phyloP scores from a whole-genome alignment of 2,797 vertebrate species.

The Gorsachius magnificus region DNA sequence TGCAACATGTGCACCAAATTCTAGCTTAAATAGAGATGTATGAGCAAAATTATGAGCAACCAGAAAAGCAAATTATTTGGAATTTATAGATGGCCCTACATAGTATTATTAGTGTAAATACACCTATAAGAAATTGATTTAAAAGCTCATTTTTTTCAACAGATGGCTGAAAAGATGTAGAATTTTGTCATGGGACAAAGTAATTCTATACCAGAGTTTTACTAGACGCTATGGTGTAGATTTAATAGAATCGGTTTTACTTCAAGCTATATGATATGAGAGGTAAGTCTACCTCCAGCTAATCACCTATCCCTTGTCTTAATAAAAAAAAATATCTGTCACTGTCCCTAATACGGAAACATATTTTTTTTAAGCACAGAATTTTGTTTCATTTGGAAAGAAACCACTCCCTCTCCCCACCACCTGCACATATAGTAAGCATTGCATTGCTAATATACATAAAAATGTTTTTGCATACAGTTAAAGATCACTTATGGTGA shows the following conservation, averaged over 20 bases:
- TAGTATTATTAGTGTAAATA: background rate
- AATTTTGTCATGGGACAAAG: background rate
- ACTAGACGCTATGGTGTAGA: background rate
- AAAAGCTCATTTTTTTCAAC: background rate
- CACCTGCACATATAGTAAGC: background rate
- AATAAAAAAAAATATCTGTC: background rate
- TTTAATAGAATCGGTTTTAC: background rate
- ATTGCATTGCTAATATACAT: too few relatives aligned
- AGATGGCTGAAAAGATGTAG: background rate
- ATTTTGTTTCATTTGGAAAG: background rate
- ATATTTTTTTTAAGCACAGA: background rate
- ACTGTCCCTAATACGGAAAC: background rate
- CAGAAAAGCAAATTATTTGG: background rate
- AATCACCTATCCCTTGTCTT: background rate
- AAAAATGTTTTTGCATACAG: too few relatives aligned
- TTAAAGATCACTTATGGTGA: too few relatives aligned
- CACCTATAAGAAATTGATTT: background rate
- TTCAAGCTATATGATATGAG: background rate
- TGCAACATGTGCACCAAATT: background rate
- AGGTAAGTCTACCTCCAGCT: background rate
- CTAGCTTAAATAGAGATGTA: background rate
- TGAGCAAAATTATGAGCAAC: background rate
- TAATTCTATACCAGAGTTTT: background rate
- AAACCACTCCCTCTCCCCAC: background rate
- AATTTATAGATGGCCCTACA: background rate